Evolutionary conservation across 2,888 invertebrate species (phyloP), one percentile per base, ranked within the genome.

Genomic region (Drosophila paracracens): DNA sequence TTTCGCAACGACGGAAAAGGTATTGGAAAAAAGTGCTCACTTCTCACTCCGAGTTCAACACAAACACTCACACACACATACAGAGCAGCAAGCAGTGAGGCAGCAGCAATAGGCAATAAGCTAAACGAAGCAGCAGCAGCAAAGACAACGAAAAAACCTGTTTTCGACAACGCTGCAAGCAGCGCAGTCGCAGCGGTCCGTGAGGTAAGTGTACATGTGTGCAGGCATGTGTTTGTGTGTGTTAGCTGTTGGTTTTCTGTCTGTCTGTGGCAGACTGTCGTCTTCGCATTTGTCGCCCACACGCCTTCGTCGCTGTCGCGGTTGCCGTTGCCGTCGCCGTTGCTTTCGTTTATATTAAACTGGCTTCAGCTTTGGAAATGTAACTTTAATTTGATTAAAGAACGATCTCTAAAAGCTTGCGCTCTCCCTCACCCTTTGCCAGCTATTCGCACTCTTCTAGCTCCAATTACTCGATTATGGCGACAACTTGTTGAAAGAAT

Each of bases 151-250:
- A 70, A 64, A 50, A 88, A 86, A 86, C 87, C 90, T 74, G 90
- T 86, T 90, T 88, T 89, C 56, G 74, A 73, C 76, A 73, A 80
- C 72, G 76, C 76, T 74, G 73, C 79, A 52, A 76, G 83, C 89
- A 85, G 89, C 84, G 84, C 89, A 89, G 88, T 88, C 84, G 86
- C 86, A 89, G 77, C 89, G 77, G 60, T 58, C 27, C 58, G 35
- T 69, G 57, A 71, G 85, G 90, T 86, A 70, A 80, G 81, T 71
- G 57, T 63, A n/a, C 62, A 51, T 36, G 68, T 66, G 73, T 62
- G 27, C 36, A 25, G 25, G 33, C 61, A 31, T 68, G 33, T 70
- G 50, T 67, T 38, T 60, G 53, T 65, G 36, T 70, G 50, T 70
- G 46, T 57, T 64, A 54, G 60, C 60, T 70, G 68, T 70, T 70